Evolutionary conservation across 1,140 invertebrate genomes (phyloP).

Genomic region (Dryas iulia): DNA sequence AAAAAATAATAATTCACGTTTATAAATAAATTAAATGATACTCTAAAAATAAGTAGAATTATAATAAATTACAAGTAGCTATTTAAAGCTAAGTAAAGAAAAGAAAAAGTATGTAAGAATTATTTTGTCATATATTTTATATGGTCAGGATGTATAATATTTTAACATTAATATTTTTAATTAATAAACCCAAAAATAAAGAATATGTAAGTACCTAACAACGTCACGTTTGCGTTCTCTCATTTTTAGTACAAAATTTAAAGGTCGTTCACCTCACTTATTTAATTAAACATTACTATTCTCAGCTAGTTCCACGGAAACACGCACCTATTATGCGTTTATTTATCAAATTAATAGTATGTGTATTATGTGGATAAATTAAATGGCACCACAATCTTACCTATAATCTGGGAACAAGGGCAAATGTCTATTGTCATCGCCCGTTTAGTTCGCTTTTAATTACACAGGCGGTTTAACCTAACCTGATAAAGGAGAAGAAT

Average conservation of each 20-base stretch:
- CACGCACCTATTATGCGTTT: constrained; percentile 21
- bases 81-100: too few relatives aligned
- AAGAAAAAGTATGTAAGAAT: too few relatives aligned
- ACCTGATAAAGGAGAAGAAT: constrained; percentile 57
- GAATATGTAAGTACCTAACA: not conserved
- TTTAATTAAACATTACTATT: constrained; percentile 29
- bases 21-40: too few relatives aligned
- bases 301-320: constrained; percentile 12
- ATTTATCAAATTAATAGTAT: constrained; percentile 26
- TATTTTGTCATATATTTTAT: too few relatives aligned
- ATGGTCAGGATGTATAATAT: too few relatives aligned
- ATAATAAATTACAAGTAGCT: too few relatives aligned
- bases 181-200: not conserved
- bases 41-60: too few relatives aligned
- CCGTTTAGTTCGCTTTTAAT: constrained; percentile 56
- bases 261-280: constrained; percentile 17
- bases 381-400: constrained; percentile 36
- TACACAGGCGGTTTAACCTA: constrained; percentile 51
- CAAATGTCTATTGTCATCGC: constrained; percentile 58
- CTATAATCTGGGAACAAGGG: constrained; percentile 51
- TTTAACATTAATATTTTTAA: too few relatives aligned
- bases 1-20: too few relatives aligned
- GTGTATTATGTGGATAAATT: constrained; percentile 33
- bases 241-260: not conserved
- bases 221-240: not conserved